Evolutionary conservation across 2,113 vertebrate genomes (phyloP), one percentile per base, ranked within the genome.

Genomic region (Lophochroa leadbeateri): DNA sequence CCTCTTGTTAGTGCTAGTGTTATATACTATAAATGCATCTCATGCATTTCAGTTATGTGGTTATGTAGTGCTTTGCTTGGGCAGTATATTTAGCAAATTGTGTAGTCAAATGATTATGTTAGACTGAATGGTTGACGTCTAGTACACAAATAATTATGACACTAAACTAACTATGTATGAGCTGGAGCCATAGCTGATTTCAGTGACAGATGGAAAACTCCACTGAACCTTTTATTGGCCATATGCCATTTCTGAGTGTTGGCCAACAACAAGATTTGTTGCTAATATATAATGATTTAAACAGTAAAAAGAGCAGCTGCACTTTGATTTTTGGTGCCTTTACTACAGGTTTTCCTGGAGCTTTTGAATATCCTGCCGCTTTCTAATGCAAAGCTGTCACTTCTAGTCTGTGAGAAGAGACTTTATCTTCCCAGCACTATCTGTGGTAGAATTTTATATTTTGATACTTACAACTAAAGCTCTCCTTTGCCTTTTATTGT

Each of bases 261-360:
- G 97, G 97, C 98, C 98, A 97, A 96, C 93, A 96, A 96, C 92
- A 82, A 97, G 97, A 97, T 97, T 97, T 98, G 95, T 89, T 97
- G 96, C 97, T 98, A 97, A 98, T 98, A 97, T 96, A 96, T 98
- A 97, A 98, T 98, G 97, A 98, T 98, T 98, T 97, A 97, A 98
- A 96, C 96, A 94, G 95, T 92, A 91, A 97, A 97, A 97, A 97
- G 97, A 98, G 95, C 97, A 98, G 96, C 97, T 97, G 95, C 88
- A 93, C 96, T 98, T 97, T 96, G 97, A 95, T 96, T 97, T 96
- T 97, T 80, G 67, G 83, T 95, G 93, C 70, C 82, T 94, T 94
- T 97, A 86, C 88, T 97, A 91, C 91, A 92, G 81, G 92, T 94
- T 97, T 94, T 93, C 87, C 92, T 75, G 79, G 86, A 76, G 92